phyloP scores from a whole-genome alignment of 2,797 vertebrate genomes.

The Argyrosomus regius region DNA sequence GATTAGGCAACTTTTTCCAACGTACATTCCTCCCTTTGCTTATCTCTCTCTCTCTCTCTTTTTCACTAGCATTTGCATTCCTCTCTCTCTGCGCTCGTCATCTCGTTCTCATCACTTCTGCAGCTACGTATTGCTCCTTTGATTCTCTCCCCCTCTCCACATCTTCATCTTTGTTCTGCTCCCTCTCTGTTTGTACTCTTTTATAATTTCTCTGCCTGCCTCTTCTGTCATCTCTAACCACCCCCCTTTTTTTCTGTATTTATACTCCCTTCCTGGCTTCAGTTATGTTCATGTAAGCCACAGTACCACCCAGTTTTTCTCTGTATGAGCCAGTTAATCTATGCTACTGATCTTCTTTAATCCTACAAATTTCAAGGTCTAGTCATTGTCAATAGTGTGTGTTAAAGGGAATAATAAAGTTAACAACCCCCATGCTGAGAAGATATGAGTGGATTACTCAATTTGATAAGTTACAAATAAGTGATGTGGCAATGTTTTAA shows the following conservation, averaged over 20 bases:
- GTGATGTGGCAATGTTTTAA: neutral
- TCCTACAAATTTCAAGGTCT: constrained; percentile 34
- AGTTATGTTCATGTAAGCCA: constrained; percentile 31
- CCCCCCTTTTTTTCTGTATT: constrained; percentile 22
- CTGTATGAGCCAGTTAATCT: constrained; percentile 19
- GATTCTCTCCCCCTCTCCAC: neutral
- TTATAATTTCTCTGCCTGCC: constrained; percentile 1
- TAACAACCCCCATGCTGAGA: neutral
- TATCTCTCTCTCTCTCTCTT: constrained; percentile 37
- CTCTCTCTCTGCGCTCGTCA: constrained; percentile 38
- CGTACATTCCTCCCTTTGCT: constrained; percentile 67
- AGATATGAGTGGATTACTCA: neutral
- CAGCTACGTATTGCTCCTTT: neutral
- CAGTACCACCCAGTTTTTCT: constrained; percentile 41
- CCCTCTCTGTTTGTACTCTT: constrained; percentile 10
- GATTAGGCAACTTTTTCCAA: constrained; percentile 62
- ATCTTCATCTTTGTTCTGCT: constrained; percentile 6
- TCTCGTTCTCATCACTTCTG: neutral
- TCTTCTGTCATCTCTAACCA: constrained; percentile 28
- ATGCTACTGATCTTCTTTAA: constrained; percentile 32
- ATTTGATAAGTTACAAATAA: neutral
- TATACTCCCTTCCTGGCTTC: constrained; percentile 38
- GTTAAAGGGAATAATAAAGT: neutral
- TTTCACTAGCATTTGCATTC: constrained; percentile 39
- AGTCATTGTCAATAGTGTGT: constrained; percentile 15